Conservation (phyloP, 1,140 invertebrate genomes). For the Phocides pigmalion region DNA sequence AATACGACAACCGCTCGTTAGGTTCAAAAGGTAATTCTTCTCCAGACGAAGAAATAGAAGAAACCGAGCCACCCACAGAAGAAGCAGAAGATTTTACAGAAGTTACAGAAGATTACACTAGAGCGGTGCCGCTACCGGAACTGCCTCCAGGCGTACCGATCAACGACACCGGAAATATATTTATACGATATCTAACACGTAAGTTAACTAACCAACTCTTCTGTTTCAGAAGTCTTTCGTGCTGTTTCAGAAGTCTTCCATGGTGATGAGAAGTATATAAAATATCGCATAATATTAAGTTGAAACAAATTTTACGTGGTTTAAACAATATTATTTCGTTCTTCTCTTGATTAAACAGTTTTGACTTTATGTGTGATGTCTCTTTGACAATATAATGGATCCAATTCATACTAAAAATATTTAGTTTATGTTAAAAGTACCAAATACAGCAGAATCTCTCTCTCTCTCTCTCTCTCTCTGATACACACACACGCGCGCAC, state of each 20-base stretch:
- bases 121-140: constrained; percentile 25
- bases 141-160: constrained; percentile 53
- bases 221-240: constrained; percentile 46
- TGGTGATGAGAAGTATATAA: too few species aligned
- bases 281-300: too few species aligned
- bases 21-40: constrained; percentile 48
- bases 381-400: constrained; percentile 7
- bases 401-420: too few species aligned
- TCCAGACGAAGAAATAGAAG: constrained; percentile 72
- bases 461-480: too few species aligned
- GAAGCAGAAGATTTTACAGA: constrained; percentile 39
- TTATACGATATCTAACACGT: constrained; percentile 77
- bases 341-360: too few species aligned
- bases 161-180: constrained; percentile 65
- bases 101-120: constrained; percentile 42
- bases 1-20: constrained; percentile 73
- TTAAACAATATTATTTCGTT: too few species aligned
- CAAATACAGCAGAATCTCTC: too few species aligned
- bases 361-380: constrained; percentile 1
- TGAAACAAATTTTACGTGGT: too few species aligned
- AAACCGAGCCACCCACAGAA: constrained; percentile 54
- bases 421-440: too few species aligned
- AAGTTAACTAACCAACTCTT: constrained; percentile 50
- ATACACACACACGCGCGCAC: too few species aligned
- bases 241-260: too few species aligned